These are phyloP conservation scores for Zaprionus gabonicus DNA, from an alignment of 1,140 invertebrate species.

Conservation along the genomic window DNA sequence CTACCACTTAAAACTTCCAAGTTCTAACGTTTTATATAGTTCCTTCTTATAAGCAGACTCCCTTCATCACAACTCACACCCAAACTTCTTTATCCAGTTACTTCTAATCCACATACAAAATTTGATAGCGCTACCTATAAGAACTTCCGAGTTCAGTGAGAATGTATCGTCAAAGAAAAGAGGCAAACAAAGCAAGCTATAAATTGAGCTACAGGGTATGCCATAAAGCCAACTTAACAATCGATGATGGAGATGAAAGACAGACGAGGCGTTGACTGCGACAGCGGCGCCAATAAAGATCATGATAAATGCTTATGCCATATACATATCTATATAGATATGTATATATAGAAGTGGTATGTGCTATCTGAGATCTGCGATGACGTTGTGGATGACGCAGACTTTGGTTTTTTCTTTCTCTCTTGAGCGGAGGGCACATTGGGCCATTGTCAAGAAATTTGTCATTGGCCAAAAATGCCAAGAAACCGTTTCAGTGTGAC, in stretches of 20 bases:
- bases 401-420: conserved; percentile 28
- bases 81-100: too few relatives aligned
- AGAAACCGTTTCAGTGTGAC: conserved; percentile 9
- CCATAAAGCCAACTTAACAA: background rate
- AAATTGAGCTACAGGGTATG: conserved; percentile 5
- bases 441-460: conserved; percentile 55
- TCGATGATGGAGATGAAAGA: conserved; percentile 31
- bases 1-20: background rate
- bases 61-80: background rate
- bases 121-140: background rate
- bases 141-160: conserved; percentile 1
- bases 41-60: background rate
- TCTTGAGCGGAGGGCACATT: conserved; percentile 9
- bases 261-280: background rate
- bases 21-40: background rate
- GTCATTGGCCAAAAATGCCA: conserved; percentile 69
- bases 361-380: conserved; percentile 12
- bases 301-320: conserved; percentile 58
- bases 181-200: background rate
- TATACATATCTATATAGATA: background rate
- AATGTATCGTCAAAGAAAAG: too few relatives aligned
- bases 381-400: conserved; percentile 46
- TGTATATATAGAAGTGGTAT: background rate
- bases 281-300: conserved; percentile 50
- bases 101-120: background rate